Evolutionary conservation across 2,797 vertebrate species (phyloP), one percentile per base, ranked within the genome.

Genomic region (Cottoperca gobio): DNA sequence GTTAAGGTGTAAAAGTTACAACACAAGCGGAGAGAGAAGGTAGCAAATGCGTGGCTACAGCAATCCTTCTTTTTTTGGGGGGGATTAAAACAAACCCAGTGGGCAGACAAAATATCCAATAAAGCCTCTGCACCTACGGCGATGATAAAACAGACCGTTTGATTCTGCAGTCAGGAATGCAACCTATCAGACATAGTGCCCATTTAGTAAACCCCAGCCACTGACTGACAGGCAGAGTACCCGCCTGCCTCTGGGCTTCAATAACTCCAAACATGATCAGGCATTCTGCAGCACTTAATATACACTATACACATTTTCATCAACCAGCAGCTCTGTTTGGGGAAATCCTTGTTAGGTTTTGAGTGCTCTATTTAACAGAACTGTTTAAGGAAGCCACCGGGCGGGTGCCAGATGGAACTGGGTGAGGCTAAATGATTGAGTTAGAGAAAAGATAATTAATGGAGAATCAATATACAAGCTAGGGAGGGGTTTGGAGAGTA

Each of bases 361-460:
- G 76, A 84, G 69, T 10, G 55, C 59, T 88, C 82, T 53, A 60
- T 81, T 86, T 86, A 84, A 72, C 78, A 57, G 81, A 79, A 81
- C 60, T 82, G 83, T 90, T 90, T 88, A 90, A 87, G 76, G 79
- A 73, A 86, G 84, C 86, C 85, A 89, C 74, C 81, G 89, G 88
- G 91, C 48, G 70, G 87, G 81, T 86, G 83, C 88, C 83, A 87
- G 82, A 90, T 76, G 83, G 89, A 89, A 88, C 85, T 73, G 31
- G 82, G 76, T 86, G 70, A 86, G 78, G 82, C 88, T 94, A 88
- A 94, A 89, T 94, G 94, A 95, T 93, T 94, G 91, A 95, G 88
- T 81, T 90, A 92, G 86, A 79, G 84, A 92, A 93, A 94, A 94
- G 90, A 93, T 94, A 95, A 94, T 95, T 94, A 95, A 95, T 94